Evolutionary conservation across 2,113 vertebrate genomes (phyloP).

Genomic region (Sakesphorus luctuosus): DNA sequence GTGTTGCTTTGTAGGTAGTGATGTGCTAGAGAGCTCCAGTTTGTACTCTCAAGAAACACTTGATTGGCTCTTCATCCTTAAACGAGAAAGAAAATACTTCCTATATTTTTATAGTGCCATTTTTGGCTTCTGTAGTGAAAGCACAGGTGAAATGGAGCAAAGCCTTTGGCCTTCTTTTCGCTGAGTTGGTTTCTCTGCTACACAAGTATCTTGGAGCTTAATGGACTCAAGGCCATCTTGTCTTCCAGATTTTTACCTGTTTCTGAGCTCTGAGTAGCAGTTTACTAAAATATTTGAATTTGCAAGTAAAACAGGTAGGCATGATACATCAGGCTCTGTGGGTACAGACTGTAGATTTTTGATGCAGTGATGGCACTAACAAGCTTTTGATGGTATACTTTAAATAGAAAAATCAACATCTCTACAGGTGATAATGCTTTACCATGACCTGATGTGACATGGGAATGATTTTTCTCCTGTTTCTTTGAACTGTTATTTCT

Average conservation of each 20-base stretch:
- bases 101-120: neutral
- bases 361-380: neutral
- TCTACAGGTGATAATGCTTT: neutral
- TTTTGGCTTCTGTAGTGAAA: neutral
- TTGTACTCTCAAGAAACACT: neutral
- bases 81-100: neutral
- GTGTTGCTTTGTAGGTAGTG: neutral
- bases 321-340: neutral
- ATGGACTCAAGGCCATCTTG: neutral
- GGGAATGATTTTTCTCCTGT: neutral
- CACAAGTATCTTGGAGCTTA: neutral
- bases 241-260: neutral
- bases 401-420: neutral
- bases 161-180: neutral
- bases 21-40: neutral
- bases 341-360: neutral
- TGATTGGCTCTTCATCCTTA: neutral
- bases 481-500: neutral
- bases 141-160: neutral
- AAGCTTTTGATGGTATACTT: neutral
- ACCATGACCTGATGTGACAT: neutral
- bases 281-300: neutral
- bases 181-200: neutral
- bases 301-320: neutral
- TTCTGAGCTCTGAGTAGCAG: neutral